Base-by-base conservation (phyloP, 2,113 vertebrate species). In the Garra rufa region DNA sequence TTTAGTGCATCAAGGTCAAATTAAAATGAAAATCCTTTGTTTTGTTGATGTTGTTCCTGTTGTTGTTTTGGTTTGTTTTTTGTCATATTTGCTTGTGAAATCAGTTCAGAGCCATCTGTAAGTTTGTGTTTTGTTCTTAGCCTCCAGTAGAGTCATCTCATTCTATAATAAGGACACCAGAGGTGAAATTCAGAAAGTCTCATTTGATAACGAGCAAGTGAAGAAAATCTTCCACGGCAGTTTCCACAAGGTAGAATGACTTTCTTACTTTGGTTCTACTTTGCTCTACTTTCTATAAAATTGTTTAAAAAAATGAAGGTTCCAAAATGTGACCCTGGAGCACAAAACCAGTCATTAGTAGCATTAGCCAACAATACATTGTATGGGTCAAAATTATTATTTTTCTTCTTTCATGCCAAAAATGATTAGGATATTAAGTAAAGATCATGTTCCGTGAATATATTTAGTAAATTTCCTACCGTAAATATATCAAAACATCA, bases 81-180 rank as follows among this genome's bases (percentile, higher is more conserved):
- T 13, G 26, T 78, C 48, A 65, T 78, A 63, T 87, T 88, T 88
- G 79, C 76, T 59, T 83, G 61, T 87, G 86, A 86, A 87, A 75
- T 92, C 89, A 87, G 79, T 13, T 3, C 13, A 81, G 43, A 28
- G n/a, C n/a, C 41, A 44, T 50, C 9, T 65, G 46, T 50, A 26
- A 24, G 13, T 61, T 9, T 67, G 26, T 63, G 88, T 57, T 55
- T 73, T 83, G 88, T 85, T 92, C 96, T 86, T 92, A 99, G 98
- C 97, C 92, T 95, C 96, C 87, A 98, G 92, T 94, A 97, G 96
- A 94, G 95, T 95, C n/a, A 89, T 99, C 85, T 92, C 97, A 2
- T 99, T 99, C 95, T 99, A 99, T 92, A 99, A 98, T 92, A 99
- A 98, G 90, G 97, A 99, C 92, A 94, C 93, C 88, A 94, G 96